A percentile compares a stretch with the other conserved stretches of the same genome.
Conservation (phyloP, 2,888 invertebrate species). For the Anoncus sp. region DNA sequence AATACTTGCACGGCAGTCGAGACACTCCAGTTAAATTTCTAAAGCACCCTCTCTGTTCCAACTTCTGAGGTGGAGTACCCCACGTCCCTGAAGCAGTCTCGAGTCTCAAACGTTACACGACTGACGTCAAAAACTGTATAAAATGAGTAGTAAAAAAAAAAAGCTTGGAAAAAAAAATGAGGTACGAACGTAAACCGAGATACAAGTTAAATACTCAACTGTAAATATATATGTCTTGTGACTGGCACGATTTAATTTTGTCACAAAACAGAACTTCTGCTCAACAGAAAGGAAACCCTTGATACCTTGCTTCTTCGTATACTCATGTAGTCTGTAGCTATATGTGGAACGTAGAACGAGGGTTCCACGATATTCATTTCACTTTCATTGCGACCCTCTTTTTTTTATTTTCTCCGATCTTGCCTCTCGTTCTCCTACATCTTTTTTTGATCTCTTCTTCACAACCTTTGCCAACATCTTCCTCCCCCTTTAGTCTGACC, state of each 20-base stretch:
- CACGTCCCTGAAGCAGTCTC: slow-evolving; percentile 42
- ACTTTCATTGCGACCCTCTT: slow-evolving; percentile 64
- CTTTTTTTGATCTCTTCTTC: slow-evolving; percentile 21
- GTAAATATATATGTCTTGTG: slow-evolving; percentile 28
- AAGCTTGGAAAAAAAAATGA: slow-evolving; percentile 38
- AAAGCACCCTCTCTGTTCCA: slow-evolving; percentile 50
- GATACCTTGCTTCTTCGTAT: slow-evolving; percentile 19
- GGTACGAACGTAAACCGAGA: slow-evolving; percentile 24
- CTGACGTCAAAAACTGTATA: slow-evolving; percentile 41
- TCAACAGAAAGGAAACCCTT: slow-evolving; percentile 18
- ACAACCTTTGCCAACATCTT: slow-evolving; percentile 24
- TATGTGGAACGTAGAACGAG: background rate
- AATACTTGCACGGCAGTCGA: slow-evolving; percentile 43
- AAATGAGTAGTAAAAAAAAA: slow-evolving; percentile 37
- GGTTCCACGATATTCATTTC: slow-evolving; percentile 70
- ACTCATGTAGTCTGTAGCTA: background rate
- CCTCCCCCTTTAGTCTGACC: slow-evolving; percentile 23
- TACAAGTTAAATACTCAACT: slow-evolving; percentile 42
- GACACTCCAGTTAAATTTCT: slow-evolving; percentile 57
- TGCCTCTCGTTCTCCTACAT: slow-evolving; percentile 10
- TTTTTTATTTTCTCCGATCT: slow-evolving; percentile 20
- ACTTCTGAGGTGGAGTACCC: slow-evolving; percentile 38
- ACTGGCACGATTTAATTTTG: slow-evolving; percentile 27
- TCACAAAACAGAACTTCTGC: slow-evolving; percentile 1
- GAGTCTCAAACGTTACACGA: slow-evolving; percentile 33